These are phyloP conservation scores for Ciconia stormi DNA, from an alignment of 2,113 vertebrate genomes.

Conservation along the genomic window DNA sequence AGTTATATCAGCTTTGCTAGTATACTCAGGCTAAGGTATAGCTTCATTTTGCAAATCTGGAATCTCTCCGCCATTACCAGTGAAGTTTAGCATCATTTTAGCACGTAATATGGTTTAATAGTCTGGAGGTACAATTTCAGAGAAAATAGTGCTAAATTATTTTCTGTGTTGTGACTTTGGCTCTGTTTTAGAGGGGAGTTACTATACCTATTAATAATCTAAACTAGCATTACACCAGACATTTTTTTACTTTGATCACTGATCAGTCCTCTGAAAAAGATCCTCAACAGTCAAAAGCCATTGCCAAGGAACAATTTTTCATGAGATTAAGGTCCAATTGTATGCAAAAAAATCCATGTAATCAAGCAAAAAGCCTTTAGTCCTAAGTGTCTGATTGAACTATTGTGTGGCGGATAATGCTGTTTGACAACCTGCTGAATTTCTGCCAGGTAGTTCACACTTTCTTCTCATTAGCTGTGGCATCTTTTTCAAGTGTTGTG, in stretches of 20 bases:
- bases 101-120: background rate
- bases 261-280: background rate
- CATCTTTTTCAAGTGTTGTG: constrained; percentile 29
- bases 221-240: background rate
- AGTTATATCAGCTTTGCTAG: background rate
- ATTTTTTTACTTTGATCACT: background rate
- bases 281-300: background rate
- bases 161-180: background rate
- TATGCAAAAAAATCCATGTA: background rate
- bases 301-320: background rate
- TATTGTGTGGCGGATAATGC: constrained; percentile 18
- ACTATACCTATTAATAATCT: background rate
- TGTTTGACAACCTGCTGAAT: constrained; percentile 55
- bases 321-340: background rate
- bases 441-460: background rate
- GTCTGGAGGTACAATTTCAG: background rate
- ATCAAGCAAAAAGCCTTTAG: constrained; percentile 27
- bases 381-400: constrained; percentile 3
- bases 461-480: constrained; percentile 35
- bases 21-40: background rate
- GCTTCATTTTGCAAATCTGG: background rate
- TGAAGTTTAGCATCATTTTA: background rate
- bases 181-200: background rate
- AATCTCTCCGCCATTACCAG: background rate
- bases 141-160: background rate